Base-by-base conservation (phyloP, 2,797 vertebrate genomes). In the Helarctos malayanus region DNA sequence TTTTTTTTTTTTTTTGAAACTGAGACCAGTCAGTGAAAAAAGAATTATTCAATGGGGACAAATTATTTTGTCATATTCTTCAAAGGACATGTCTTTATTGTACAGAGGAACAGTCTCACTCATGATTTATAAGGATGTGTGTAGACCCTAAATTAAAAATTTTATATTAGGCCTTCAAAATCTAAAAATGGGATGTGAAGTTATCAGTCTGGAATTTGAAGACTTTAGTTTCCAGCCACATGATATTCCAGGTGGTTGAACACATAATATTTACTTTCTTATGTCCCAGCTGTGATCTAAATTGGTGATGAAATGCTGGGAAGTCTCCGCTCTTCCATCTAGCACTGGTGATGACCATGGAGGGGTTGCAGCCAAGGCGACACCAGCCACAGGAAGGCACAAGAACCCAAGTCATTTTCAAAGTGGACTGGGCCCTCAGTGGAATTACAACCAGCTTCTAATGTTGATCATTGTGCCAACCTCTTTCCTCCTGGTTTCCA, bases 341-440 rank as follows among this genome's bases (percentile, higher is more conserved):
- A 13, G 25, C 10, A 38, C 23, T 0, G 3, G 7, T 5, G 27
- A 68, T 1, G 18, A 21, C 1, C 29, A 41, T 1, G 3, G 16
- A 1, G 9, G 47, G 21, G 47, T 12, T 11, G 41, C 38, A 0
- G 8, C 13, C n/a, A 11, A 3, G 49, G 25, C 35, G 7, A 69
- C 19, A 47, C 10, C 25, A 89, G 32, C 21, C 25, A 7, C 2
- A 49, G 38, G 23, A 63, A 76, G 80, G 18, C 2, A 10, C 38
- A 18, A 9, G 15, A 41, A 5, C 14, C 61, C 21, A 47, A 29
- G 41, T 10, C 38, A 29, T 9, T 23, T 9, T 57, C 81, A 38
- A 47, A 59, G 18, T 1, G 0, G 23, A 21, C 3, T 2, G 3
- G 4, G 65, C 12, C 35, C 7, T 5, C 15, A 4, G 7, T 59